These are phyloP conservation scores for Lampris megalopsis DNA, from an alignment of 2,113 vertebrate genomes.

Conservation along the genomic window DNA sequence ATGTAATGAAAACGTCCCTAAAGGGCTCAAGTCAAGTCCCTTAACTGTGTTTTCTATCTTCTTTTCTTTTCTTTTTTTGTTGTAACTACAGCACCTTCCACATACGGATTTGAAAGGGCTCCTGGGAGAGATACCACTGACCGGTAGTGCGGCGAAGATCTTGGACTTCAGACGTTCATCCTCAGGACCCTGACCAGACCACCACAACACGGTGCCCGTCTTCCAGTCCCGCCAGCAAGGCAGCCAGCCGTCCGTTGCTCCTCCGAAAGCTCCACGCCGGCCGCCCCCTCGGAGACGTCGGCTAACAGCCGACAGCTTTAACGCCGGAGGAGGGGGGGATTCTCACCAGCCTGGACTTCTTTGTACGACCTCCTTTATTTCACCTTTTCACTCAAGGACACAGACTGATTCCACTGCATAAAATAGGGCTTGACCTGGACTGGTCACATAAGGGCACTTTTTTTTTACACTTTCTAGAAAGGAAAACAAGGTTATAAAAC, in stretches of 20 bases:
- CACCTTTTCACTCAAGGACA: constrained; percentile 37
- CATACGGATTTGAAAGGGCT: constrained; percentile 91
- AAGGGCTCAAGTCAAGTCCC: too few species aligned
- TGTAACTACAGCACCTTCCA: constrained; percentile 92
- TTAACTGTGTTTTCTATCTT: too few species aligned
- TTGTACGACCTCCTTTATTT: constrained; percentile 38
- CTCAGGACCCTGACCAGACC: constrained; percentile 35
- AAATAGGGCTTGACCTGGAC: constrained; percentile 51
- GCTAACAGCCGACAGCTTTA: constrained; percentile 1
- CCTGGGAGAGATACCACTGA: constrained; percentile 29
- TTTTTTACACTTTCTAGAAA: constrained; percentile 6
- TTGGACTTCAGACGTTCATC: neutral
- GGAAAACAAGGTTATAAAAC: constrained; percentile 16
- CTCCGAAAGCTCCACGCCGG: neutral
- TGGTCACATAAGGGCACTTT: constrained; percentile 19
- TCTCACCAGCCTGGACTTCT: constrained; percentile 40
- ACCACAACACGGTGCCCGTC: constrained; percentile 58
- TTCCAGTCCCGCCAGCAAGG: constrained; percentile 1
- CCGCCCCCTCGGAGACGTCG: constrained; percentile 20
- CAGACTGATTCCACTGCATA: constrained; percentile 23
- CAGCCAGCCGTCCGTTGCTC: constrained; percentile 17
- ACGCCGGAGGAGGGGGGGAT: constrained; percentile 8
- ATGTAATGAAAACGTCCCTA: neutral
- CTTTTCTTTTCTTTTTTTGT: constrained; percentile 24
- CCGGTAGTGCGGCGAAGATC: constrained; percentile 7